A percentile compares a stretch with the other conserved stretches of the same genome.
Conservation (phyloP, 1,140 invertebrate genomes). For the Sogatella furcifera region DNA sequence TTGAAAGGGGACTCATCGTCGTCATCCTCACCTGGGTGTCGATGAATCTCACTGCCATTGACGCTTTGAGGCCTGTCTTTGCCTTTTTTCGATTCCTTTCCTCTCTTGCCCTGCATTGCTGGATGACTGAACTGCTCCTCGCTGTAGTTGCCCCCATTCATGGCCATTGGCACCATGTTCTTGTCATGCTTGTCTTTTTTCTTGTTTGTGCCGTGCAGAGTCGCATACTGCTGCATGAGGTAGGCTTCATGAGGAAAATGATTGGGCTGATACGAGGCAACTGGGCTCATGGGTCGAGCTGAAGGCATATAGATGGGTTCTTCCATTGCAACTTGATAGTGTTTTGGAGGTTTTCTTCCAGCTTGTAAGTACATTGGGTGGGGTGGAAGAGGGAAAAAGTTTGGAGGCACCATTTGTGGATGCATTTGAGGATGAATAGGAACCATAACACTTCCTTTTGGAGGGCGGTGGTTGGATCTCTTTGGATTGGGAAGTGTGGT, state of each 20-base stretch:
- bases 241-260: slow-evolving; percentile 50
- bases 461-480: slow-evolving; percentile 26
- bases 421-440: slow-evolving; percentile 15
- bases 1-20: slow-evolving; percentile 62
- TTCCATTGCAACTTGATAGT: slow-evolving; percentile 34
- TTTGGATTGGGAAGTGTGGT: slow-evolving; percentile 26
- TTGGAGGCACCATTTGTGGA: slow-evolving; percentile 20
- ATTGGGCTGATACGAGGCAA: slow-evolving; percentile 47
- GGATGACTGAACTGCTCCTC: background rate
- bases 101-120: slow-evolving; percentile 3
- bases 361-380: slow-evolving; percentile 33
- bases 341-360: slow-evolving; percentile 25
- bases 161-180: slow-evolving; percentile 27
- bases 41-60: slow-evolving; percentile 27
- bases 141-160: slow-evolving; percentile 13
- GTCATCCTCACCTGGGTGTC: slow-evolving; percentile 34
- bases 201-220: slow-evolving; percentile 32
- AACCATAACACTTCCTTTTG: slow-evolving; percentile 19
- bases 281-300: slow-evolving; percentile 42
- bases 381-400: slow-evolving; percentile 32
- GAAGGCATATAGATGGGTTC: slow-evolving; percentile 51
- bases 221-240: slow-evolving; percentile 45
- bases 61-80: slow-evolving; percentile 1
- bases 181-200: slow-evolving; percentile 31
- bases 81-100: slow-evolving; percentile 16